Percentiles rank a stretch among this genome's conserved stretches.
Conservation (phyloP, 2,113 vertebrate genomes). For the Colistium nudipinnis region DNA sequence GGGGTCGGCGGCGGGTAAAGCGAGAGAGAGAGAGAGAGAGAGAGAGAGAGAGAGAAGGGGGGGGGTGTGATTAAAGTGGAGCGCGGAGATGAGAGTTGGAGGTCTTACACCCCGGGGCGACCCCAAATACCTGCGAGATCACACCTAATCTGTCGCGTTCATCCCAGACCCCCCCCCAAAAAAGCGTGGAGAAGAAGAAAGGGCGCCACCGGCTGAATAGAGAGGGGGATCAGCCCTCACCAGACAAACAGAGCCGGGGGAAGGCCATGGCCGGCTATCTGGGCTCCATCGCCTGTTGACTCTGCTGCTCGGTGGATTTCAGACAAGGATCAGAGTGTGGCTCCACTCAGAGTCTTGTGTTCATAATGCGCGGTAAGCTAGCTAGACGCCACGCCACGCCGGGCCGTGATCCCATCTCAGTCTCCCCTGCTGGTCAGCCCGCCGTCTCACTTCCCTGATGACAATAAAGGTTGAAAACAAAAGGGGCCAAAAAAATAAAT, state of each 20-base stretch:
- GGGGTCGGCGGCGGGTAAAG: constrained; percentile 33
- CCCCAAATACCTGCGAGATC: constrained; percentile 64
- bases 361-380: constrained; percentile 67
- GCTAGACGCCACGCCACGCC: constrained; percentile 39
- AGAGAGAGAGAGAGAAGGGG: constrained; percentile 25
- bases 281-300: constrained; percentile 69
- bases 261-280: constrained; percentile 62
- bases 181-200: constrained; percentile 58
- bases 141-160: constrained; percentile 61
- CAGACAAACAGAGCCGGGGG: constrained; percentile 74
- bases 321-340: constrained; percentile 71
- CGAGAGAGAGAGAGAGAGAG: constrained; percentile 49
- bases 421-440: constrained; percentile 50
- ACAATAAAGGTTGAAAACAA: no score
- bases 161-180: constrained; percentile 42
- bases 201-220: constrained; percentile 61
- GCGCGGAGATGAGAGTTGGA: constrained; percentile 44
- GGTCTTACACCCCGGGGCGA: constrained; percentile 53
- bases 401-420: constrained; percentile 52
- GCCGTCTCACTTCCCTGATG: constrained; percentile 64
- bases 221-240: constrained; percentile 57
- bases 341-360: constrained; percentile 71
- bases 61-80: constrained; percentile 52
- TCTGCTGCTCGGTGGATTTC: constrained; percentile 67
- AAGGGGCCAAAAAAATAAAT: not conserved